Evolutionary conservation across 2,113 vertebrate genomes (phyloP).

Genomic region (Chaetodon trifascialis): DNA sequence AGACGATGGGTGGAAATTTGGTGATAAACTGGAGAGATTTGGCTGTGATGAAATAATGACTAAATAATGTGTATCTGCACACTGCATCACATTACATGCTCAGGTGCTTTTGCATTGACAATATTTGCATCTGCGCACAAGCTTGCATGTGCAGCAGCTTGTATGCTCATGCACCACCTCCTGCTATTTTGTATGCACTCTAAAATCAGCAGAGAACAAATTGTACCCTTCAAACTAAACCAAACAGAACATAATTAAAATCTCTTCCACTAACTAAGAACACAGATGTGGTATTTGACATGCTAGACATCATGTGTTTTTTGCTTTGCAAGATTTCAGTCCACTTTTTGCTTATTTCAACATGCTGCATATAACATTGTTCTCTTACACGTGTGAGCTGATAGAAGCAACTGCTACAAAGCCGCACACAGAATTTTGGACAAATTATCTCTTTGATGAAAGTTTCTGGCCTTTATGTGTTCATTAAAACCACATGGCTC

Average conservation of each 20-base stretch:
- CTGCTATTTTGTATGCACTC: constrained; percentile 33
- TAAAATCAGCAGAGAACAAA: constrained; percentile 53
- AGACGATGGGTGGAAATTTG: background rate
- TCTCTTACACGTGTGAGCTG: constrained; percentile 6
- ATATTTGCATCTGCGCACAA: constrained; percentile 8
- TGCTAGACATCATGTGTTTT: background rate
- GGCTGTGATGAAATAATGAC: constrained; percentile 19
- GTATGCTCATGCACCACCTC: constrained; percentile 20
- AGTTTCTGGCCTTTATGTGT: constrained; percentile 16
- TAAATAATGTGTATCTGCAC: constrained; percentile 19
- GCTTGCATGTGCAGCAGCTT: constrained; percentile 4
- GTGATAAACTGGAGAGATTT: constrained; percentile 14
- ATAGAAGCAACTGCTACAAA: constrained; percentile 31
- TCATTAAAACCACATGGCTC: constrained; percentile 51
- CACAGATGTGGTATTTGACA: constrained; percentile 35
- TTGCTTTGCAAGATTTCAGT: background rate
- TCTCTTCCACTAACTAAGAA: constrained; percentile 21
- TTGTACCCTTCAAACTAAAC: constrained; percentile 49
- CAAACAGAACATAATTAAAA: constrained; percentile 46
- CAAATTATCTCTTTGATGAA: constrained; percentile 37
- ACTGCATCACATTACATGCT: background rate
- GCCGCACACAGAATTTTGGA: constrained; percentile 17
- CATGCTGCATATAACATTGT: constrained; percentile 12
- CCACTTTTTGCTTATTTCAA: constrained; percentile 26
- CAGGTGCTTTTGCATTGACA: background rate